Evolutionary conservation across 2,888 invertebrate species (phyloP), one percentile per base, ranked within the genome.

Genomic region (Acanthoscelides obtectus): DNA sequence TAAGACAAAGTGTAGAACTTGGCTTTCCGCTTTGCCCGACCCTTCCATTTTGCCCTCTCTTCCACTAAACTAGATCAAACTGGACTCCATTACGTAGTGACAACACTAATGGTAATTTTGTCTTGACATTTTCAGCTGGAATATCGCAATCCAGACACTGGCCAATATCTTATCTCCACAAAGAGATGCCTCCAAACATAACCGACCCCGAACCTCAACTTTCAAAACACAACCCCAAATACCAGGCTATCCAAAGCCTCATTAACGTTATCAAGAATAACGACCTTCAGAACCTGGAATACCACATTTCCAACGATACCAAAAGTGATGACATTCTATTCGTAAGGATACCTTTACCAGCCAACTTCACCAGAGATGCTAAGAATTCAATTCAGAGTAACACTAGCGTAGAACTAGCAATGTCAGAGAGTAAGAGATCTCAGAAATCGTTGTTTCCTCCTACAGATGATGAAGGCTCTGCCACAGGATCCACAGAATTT

Each of bases 81-180:
- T n/a, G n/a, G n/a, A n/a, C n/a, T n/a, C n/a, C n/a, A n/a, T n/a
- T n/a, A n/a, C n/a, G n/a, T n/a, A n/a, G n/a, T n/a, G n/a, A n/a
- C n/a, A n/a, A n/a, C n/a, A n/a, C n/a, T n/a, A n/a, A n/a, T n/a
- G n/a, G n/a, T n/a, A n/a, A n/a, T n/a, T n/a, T n/a, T n/a, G 22
- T 8, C 63, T 70, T 17, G 17, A 65, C 65, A 0, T 20, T 71
- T 72, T n/a, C 45, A 78, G 79, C 79, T 21, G 84, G 84, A 20
- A 87, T 88, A 69, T 88, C 88, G 8, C 83, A 81, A 77, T 80
- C 86, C 0, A 84, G 88, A 22, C 84, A 87, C 72, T 95, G 94
- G 94, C 94, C 94, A 0, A 91, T 95, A 20, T 92, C 93, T 0
- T 95, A 94, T 82, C 87, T 95, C 0, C 95, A 95, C 80, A 91